Conservation (phyloP, 2,113 vertebrate genomes). For the Campylorhamphus procurvoides region DNA sequence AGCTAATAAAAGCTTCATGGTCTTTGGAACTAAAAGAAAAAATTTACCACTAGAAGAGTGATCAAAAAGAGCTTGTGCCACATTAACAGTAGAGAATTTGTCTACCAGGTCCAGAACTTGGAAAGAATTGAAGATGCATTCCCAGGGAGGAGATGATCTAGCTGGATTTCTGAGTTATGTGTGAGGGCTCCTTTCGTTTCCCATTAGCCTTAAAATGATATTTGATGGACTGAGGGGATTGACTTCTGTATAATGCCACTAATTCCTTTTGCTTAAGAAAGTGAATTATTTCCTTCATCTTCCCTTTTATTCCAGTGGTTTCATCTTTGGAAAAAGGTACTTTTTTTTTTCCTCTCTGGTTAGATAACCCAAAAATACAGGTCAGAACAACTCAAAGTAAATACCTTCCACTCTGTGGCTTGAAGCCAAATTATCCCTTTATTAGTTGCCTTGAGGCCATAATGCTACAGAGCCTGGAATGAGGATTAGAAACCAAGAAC, state of each 20-base stretch:
- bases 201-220: neutral
- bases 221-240: neutral
- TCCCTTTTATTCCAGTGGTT: neutral
- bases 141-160: neutral
- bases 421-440: neutral
- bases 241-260: neutral
- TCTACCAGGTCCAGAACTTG: neutral
- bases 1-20: neutral
- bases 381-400: neutral
- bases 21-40: neutral
- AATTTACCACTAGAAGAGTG: neutral
- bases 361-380: neutral
- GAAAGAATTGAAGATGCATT: neutral
- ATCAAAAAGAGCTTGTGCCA: neutral
- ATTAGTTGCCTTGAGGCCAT: neutral
- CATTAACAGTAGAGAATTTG: neutral
- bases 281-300: neutral
- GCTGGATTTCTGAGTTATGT: neutral
- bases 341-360: neutral
- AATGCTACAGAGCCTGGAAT: neutral
- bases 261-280: neutral
- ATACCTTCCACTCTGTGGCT: neutral
- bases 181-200: neutral
- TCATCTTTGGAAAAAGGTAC: neutral
- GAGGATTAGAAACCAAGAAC: neutral